Base-by-base conservation (phyloP, 2,113 vertebrate genomes). In the Fulica atra region DNA sequence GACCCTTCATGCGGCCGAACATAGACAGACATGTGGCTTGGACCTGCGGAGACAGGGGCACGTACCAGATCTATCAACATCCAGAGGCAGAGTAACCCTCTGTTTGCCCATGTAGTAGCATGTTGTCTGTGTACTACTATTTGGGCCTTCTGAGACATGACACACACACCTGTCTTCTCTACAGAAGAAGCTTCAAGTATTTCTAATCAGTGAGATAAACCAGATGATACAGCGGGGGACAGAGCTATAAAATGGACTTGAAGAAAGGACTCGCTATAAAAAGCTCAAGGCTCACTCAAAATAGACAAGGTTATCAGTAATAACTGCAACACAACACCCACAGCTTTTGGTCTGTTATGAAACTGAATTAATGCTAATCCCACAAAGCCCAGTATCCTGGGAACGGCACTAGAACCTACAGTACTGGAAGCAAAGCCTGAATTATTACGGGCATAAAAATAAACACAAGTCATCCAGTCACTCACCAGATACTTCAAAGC, bases 11-110 rank as follows among this genome's bases (percentile, higher is more conserved):
- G 98, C 23, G 99, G 98, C 91, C 98, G 98, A 86, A 99, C 64
- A 9, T 99, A 99, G 20, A 99, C 91, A 16, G 99, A 99, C 98
- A 99, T 99, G 96, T 99, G 99, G 90, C 98, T 99, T 26, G 99
- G 99, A 57, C 99, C 99, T 99, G 93, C 13, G 61, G 73, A 66
- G 64, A 80, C 14, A 91, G 29, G 66, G 28, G 60, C 2, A 72
- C 0, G 3, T 7, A 42, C 14, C 10, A 33, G 15, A 1, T 4
- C 2, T 7, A 44, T 19, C 59, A 42, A 63, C 0, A 35, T n/a
- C 25, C 4, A 12, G 33, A 85, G 25, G 20, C 4, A 46, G 3
- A 89, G 65, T 1, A 66, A 56, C 10, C 11, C 23, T 5, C 24
- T 17, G 1, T 63, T 38, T 25, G 24, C 68, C 46, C n/a, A 10